Evolutionary conservation across 2,888 invertebrate species (phyloP).

Genomic region (Melanostoma scalare): DNA sequence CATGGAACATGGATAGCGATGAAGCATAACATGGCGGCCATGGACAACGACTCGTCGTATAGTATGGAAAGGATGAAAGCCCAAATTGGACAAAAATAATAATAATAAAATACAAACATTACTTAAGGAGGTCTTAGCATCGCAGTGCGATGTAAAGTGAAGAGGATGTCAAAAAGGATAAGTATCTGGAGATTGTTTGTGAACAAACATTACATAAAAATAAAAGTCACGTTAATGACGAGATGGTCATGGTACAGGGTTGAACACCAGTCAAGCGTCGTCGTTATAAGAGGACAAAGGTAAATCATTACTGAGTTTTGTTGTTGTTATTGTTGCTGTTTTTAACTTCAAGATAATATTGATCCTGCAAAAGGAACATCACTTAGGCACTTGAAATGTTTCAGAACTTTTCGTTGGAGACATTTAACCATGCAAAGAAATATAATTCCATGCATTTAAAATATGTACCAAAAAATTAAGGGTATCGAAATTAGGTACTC

Average conservation of each 20-base stretch:
- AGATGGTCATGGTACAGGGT: constrained; percentile 38
- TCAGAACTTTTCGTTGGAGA: no score
- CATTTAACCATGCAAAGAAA: no score
- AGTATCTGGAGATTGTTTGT: constrained; percentile 45
- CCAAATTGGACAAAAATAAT: constrained; percentile 54
- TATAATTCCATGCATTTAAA: no score
- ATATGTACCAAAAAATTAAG: no score
- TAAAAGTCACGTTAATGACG: constrained; percentile 26
- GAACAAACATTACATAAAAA: constrained; percentile 40
- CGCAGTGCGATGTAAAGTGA: constrained; percentile 34
- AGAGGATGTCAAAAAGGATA: constrained; percentile 49
- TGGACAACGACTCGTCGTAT: constrained; percentile 19
- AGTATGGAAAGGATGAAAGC: constrained; percentile 9
- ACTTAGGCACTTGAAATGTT: no score
- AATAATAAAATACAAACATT: constrained; percentile 66
- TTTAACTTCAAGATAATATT: constrained; percentile 20
- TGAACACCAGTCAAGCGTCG: constrained; percentile 27
- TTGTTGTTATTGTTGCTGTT: constrained; percentile 15
- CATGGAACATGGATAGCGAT: background rate
- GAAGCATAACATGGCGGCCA: background rate
- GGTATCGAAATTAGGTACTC: no score
- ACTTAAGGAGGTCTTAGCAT: constrained; percentile 49
- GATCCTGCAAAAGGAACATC: background rate
- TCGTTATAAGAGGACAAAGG: constrained; percentile 19
- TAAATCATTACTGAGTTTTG: constrained; percentile 19